Evolutionary conservation across 2,888 invertebrate genomes (phyloP).

Genomic region (Clepsis dumicolana): DNA sequence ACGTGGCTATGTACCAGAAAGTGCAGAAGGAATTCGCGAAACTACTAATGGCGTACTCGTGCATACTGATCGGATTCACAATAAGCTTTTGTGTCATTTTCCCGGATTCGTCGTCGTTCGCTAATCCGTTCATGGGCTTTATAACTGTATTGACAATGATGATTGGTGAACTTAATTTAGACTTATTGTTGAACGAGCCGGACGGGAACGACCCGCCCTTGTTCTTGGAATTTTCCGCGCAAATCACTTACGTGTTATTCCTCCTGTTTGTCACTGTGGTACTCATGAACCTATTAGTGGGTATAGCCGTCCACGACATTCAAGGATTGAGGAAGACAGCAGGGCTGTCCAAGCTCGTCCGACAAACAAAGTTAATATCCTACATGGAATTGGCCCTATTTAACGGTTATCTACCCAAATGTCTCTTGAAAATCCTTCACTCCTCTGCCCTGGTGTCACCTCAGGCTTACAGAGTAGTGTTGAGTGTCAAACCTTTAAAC

Average conservation of each 20-base stretch:
- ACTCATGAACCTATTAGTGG: conserved; percentile 94
- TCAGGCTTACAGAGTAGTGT: conserved; percentile 92
- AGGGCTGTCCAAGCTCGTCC: conserved; percentile 92
- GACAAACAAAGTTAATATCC: conserved; percentile 94
- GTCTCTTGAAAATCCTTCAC: conserved; percentile 90
- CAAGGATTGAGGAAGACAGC: conserved; percentile 95
- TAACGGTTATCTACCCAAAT: conserved; percentile 92
- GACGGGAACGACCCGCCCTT: conserved; percentile 92
- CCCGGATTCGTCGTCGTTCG: conserved; percentile 92
- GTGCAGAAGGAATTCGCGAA: conserved; percentile 95
- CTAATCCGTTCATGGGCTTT: conserved; percentile 93
- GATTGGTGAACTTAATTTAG: conserved; percentile 94
- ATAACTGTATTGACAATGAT: conserved; percentile 95
- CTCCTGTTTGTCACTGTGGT: conserved; percentile 94
- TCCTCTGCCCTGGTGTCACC: conserved; percentile 93
- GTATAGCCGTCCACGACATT: conserved; percentile 95
- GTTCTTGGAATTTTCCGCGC: conserved; percentile 92
- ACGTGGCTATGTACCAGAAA: conserved; percentile 96
- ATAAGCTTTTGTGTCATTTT: conserved; percentile 96
- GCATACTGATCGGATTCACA: conserved; percentile 94
- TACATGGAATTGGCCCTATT: conserved; percentile 94
- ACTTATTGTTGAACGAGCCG: conserved; percentile 91
- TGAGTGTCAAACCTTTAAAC: conserved; percentile 94
- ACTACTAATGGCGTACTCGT: conserved; percentile 94
- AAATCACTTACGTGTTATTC: conserved; percentile 93